Evolutionary conservation across 1,140 invertebrate genomes (phyloP), one percentile per base, ranked within the genome.

Genomic region (Temnothorax nylanderi): DNA sequence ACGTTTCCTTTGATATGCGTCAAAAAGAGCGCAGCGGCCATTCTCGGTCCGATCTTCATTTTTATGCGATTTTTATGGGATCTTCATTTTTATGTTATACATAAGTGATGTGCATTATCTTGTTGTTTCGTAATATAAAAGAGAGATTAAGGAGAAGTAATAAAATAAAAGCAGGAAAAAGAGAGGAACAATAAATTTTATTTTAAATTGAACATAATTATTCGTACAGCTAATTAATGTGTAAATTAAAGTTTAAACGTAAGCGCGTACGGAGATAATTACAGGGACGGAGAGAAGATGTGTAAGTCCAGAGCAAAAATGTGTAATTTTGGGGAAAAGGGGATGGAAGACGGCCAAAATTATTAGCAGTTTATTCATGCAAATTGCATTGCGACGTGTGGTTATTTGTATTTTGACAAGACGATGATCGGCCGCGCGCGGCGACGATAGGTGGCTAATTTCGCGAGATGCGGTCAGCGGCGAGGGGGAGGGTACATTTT

Each of bases 401-500:
- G 51, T 84, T 62, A 37, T 84, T 84, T 74, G 69, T 84, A 75
- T 60, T 84, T 84, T 84, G 86, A 72, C 37, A 64, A 86, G 78
- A 71, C 54, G 81, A 64, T 49, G 65, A 54, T 62, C 65, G 81
- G 54, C 16, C 26, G 51, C 41, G 49, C 26, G 47, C 26, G 47
- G 13, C 58, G 75, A 89, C 69, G 88, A 89, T 89, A 78, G 67
- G 5, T 54, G 32, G 3, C 44, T 74, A 82, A 82, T 88, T 56
- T 26, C 54, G 34, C 34, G 47, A 77, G 60, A 47, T 16, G 11
- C 41, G 65, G 37, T 13, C 4, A 32, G 21, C 2, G n/a, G 10
- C 3, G 47, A 49, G 37, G 47, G n/a, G 26, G 26, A 26, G 1
- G 26, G 26, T 58, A 82, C 49, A 82, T 90, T 82, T 88, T 88